A percentile compares a stretch with the other conserved stretches of the same genome.
Conservation (phyloP, 2,797 vertebrate genomes). For the Artibeus lituratus region DNA sequence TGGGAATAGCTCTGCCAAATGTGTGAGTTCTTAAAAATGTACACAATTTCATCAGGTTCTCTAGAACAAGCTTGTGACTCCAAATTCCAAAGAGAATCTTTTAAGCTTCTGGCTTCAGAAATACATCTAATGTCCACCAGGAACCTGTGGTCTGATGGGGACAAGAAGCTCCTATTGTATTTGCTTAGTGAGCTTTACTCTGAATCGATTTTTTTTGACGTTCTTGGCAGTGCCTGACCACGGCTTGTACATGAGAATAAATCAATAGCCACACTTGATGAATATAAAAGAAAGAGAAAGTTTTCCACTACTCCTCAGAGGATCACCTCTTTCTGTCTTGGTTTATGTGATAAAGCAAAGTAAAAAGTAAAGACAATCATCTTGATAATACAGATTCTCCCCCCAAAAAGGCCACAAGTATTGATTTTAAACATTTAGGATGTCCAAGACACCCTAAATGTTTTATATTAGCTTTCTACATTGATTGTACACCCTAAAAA, state of each 20-base stretch:
- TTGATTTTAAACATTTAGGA: not conserved
- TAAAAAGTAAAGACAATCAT: constrained; percentile 41
- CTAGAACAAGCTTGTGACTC: not conserved
- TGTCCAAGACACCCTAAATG: not conserved
- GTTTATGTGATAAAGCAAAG: constrained; percentile 30
- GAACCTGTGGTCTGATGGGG: not conserved
- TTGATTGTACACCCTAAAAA: constrained; percentile 18
- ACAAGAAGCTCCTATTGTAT: not conserved
- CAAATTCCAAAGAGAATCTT: not conserved
- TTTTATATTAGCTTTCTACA: constrained; percentile 5
- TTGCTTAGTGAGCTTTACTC: not conserved
- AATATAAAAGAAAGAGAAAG: constrained; percentile 31
- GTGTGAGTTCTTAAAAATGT: not conserved
- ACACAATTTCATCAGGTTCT: not conserved
- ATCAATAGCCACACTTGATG: not conserved
- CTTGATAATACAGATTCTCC: constrained; percentile 20
- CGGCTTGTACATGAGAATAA: constrained; percentile 18
- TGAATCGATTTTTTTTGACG: constrained; percentile 29
- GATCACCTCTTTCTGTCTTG: not conserved
- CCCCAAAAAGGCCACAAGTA: not conserved
- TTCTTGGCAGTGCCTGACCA: constrained; percentile 10
- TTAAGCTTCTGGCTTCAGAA: not conserved
- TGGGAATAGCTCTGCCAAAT: not conserved
- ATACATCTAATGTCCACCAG: not conserved
- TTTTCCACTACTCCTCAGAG: not conserved